Percentiles rank a stretch among this genome's conserved stretches.
Conservation (phyloP, 2,797 vertebrate species). For the Pseudocheirus occidentalis region DNA sequence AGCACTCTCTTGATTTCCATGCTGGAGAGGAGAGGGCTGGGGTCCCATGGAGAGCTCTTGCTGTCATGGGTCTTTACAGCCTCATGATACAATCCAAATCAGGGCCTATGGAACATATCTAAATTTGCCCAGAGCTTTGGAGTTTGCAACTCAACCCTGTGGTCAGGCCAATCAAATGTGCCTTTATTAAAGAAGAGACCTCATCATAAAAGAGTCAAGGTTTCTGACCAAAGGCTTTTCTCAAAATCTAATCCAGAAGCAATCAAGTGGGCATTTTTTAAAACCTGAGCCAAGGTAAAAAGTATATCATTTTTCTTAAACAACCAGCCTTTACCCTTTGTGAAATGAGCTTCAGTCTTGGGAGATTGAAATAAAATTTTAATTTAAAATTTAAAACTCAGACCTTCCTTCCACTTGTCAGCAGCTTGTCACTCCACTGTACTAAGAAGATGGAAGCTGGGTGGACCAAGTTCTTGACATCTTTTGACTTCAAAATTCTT, state of each 20-base stretch:
- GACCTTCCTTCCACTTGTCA: slow-evolving; percentile 47
- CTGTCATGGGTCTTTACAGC: neutral
- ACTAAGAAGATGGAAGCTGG: slow-evolving; percentile 38
- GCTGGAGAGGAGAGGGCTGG: neutral
- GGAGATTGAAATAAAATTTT: slow-evolving; percentile 41
- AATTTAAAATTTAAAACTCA: slow-evolving; percentile 61
- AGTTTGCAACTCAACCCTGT: slow-evolving; percentile 27
- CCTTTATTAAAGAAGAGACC: slow-evolving; percentile 27
- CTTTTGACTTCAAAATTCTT: neutral
- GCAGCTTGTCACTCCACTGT: slow-evolving; percentile 40
- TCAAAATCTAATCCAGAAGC: slow-evolving; percentile 68
- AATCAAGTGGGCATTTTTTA: slow-evolving; percentile 67
- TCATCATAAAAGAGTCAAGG: slow-evolving; percentile 56
- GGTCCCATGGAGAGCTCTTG: neutral
- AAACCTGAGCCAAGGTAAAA: slow-evolving; percentile 46
- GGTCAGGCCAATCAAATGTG: slow-evolving; percentile 43
- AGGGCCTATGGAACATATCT: neutral
- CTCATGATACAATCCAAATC: neutral
- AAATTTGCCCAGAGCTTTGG: slow-evolving; percentile 8
- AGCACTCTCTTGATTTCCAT: neutral
- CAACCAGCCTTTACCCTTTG: slow-evolving; percentile 42
- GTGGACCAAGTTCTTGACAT: neutral
- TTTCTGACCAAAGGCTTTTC: slow-evolving; percentile 65
- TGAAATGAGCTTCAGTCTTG: slow-evolving; percentile 45
- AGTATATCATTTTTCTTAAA: slow-evolving; percentile 40